Conservation (phyloP, 1,140 invertebrate species). For the Drosophila sulfurigaster region DNA sequence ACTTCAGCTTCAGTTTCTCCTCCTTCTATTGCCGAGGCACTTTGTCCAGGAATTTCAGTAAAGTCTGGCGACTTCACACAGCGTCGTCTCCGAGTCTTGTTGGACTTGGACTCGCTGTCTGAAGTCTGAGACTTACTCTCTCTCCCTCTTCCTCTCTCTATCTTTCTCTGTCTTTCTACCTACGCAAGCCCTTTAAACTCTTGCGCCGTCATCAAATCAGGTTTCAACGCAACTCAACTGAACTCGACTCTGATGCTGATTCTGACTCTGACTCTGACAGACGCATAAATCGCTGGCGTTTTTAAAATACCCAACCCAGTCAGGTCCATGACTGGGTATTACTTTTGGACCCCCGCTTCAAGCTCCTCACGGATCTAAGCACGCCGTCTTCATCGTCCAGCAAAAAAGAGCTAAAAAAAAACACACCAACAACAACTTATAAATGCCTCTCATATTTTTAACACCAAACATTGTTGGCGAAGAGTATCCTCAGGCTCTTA, state of each 20-base stretch:
- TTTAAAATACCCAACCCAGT: constrained; percentile 64
- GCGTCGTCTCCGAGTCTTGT: constrained; percentile 28
- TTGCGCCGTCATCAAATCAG: constrained; percentile 73
- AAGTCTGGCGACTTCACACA: constrained; percentile 54
- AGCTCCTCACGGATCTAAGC: constrained; percentile 15
- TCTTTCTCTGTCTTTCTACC: constrained; percentile 42
- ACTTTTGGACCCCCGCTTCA: constrained; percentile 17
- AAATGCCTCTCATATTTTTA: constrained; percentile 76
- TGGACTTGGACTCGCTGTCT: constrained; percentile 6
- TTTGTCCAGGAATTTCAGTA: constrained; percentile 55
- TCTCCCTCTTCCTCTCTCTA: neutral
- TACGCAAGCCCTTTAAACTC: constrained; percentile 73
- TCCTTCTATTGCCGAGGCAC: constrained; percentile 63
- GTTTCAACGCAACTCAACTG: constrained; percentile 41
- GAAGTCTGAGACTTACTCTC: neutral
- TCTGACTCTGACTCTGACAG: constrained; percentile 45
- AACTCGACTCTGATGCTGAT: constrained; percentile 1
- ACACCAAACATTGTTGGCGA: constrained; percentile 56
- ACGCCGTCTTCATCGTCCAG: neutral
- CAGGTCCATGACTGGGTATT: constrained; percentile 17
- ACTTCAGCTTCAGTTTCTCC: constrained; percentile 11
- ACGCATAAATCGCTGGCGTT: constrained; percentile 75
- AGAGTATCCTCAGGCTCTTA: constrained; percentile 7
- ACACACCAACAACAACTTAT: constrained; percentile 38
- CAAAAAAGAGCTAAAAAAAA: constrained; percentile 13